Percentiles rank a stretch among this genome's conserved stretches.
phyloP scores from a whole-genome alignment of 2,113 vertebrate genomes.

The Etia nguti region DNA sequence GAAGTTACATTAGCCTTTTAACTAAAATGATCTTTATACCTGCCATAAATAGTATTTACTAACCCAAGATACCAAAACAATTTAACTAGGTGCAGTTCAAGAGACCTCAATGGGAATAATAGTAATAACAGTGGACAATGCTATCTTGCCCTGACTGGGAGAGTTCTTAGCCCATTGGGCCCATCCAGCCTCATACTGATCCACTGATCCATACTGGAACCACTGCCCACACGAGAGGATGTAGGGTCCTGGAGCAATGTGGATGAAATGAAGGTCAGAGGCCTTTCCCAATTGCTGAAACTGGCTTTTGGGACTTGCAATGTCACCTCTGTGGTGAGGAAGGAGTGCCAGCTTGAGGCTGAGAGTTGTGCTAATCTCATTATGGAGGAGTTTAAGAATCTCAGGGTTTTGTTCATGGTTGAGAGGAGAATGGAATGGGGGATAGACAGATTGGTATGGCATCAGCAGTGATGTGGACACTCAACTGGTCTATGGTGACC shows the following conservation, averaged over 20 bases:
- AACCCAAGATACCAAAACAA: not conserved
- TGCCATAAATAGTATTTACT: not conserved
- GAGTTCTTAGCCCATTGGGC: not conserved
- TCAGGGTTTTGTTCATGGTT: not conserved
- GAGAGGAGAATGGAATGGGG: not conserved
- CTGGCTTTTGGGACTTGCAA: not conserved
- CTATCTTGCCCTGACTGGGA: not conserved
- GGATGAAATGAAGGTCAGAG: not conserved
- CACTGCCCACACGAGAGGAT: not conserved
- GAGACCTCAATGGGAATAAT: not conserved
- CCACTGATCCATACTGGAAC: not conserved
- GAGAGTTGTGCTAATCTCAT: not conserved
- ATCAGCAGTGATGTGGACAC: not conserved
- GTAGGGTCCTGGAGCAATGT: not conserved
- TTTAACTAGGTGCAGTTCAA: not conserved
- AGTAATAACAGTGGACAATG: not conserved
- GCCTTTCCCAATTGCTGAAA: not conserved
- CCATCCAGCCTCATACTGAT: not conserved
- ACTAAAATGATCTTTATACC: not conserved
- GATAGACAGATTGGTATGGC: not conserved
- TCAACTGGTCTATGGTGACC: not conserved
- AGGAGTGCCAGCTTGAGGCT: not conserved
- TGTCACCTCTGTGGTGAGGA: not conserved
- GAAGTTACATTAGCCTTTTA: not conserved
- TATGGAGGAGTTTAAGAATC: not conserved